A percentile compares a stretch with the other conserved stretches of the same genome.
These are phyloP conservation scores for Gymnodraco acuticeps DNA, from an alignment of 2,797 vertebrate genomes.

Conservation along the genomic window DNA sequence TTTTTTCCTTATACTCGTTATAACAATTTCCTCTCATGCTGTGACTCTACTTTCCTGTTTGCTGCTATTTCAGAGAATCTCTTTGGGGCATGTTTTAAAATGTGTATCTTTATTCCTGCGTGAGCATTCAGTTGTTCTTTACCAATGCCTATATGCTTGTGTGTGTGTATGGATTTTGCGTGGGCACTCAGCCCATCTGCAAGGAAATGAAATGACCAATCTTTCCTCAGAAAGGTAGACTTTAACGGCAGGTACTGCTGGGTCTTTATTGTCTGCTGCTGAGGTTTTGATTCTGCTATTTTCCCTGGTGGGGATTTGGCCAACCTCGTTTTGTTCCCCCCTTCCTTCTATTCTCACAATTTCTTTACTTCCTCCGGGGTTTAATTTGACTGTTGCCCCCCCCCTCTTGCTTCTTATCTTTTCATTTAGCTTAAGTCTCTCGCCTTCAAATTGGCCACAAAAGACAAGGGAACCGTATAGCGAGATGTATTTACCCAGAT, in stretches of 20 bases:
- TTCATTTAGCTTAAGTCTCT: constrained; percentile 55
- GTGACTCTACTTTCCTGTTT: constrained; percentile 37
- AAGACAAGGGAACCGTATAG: constrained; percentile 30
- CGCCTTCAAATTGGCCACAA: constrained; percentile 51
- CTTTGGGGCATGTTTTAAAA: constrained; percentile 54
- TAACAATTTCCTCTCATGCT: constrained; percentile 46
- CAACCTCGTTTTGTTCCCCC: constrained; percentile 8
- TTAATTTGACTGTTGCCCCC: constrained; percentile 39
- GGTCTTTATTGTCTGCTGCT: constrained; percentile 67
- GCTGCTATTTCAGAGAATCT: constrained; percentile 49
- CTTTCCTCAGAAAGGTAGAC: constrained; percentile 55
- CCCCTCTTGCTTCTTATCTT: constrained; percentile 35
- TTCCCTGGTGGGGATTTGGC: constrained; percentile 61
- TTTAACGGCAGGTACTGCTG: constrained; percentile 67
- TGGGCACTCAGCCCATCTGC: constrained; percentile 61
- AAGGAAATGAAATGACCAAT: constrained; percentile 74
- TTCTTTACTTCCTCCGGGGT: constrained; percentile 43
- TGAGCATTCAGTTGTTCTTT: too few relatives aligned
- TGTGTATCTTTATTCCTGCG: not conserved
- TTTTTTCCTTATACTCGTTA: constrained; percentile 28
- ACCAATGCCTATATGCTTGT: not conserved
- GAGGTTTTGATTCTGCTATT: constrained; percentile 74
- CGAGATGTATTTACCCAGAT: constrained; percentile 41
- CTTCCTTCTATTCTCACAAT: constrained; percentile 39
- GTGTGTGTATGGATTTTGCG: constrained; percentile 31